Conservation (phyloP, 1,140 invertebrate species). For the Drosophila sulfurigaster region DNA sequence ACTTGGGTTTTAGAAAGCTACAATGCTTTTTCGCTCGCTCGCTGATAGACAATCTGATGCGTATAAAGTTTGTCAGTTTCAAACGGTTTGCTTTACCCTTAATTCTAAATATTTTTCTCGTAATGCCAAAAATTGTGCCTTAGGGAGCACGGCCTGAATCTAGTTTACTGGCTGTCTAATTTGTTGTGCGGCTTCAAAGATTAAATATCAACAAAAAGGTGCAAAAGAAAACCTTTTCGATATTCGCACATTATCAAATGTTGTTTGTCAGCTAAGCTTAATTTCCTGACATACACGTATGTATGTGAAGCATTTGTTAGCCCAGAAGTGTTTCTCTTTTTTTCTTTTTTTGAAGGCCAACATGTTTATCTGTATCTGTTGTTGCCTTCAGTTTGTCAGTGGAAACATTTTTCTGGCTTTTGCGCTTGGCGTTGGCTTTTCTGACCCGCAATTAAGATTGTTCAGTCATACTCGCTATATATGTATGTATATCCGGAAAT, state of each 20-base stretch:
- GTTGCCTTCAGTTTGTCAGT: conserved; percentile 44
- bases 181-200: not conserved
- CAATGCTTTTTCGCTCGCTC: not conserved
- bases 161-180: conserved; percentile 17
- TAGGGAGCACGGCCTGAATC: conserved; percentile 63
- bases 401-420: conserved; percentile 29
- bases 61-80: conserved; percentile 71
- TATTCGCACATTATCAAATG: not conserved
- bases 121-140: conserved; percentile 61
- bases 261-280: not conserved
- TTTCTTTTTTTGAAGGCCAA: not conserved
- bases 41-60: not conserved
- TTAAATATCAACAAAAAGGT: conserved; percentile 3
- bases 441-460: conserved; percentile 81
- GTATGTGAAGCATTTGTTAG: conserved; percentile 3
- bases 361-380: conserved; percentile 50
- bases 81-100: conserved; percentile 36
- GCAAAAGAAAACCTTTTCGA: not conserved
- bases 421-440: conserved; percentile 56
- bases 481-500: conserved; percentile 28
- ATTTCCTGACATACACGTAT: conserved; percentile 10
- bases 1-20: conserved; percentile 38
- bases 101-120: conserved; percentile 67
- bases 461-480: conserved; percentile 23
- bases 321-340: not conserved